Conservation (phyloP, 2,113 vertebrate species). For the Ptychochromis oligacanthus region DNA sequence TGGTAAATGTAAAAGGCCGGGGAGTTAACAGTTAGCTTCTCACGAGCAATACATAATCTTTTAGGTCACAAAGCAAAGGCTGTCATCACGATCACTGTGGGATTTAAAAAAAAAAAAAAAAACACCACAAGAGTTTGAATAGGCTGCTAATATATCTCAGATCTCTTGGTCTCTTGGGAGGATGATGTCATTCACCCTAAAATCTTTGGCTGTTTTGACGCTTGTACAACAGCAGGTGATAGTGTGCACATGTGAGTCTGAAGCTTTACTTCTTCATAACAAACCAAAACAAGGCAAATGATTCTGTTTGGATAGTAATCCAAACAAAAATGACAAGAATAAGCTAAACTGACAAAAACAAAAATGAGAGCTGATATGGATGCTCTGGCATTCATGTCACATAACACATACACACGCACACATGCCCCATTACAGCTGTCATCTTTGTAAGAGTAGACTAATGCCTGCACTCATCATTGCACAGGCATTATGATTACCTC, state of each 20-base stretch:
- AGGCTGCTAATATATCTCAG: conserved; percentile 42
- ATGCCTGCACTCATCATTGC: conserved; percentile 18
- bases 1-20: conserved; percentile 41
- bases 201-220: conserved; percentile 33
- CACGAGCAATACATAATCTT: conserved; percentile 48
- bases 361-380: not conserved
- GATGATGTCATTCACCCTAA: conserved; percentile 41
- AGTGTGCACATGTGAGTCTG: conserved; percentile 33
- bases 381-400: not conserved
- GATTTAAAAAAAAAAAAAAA: conserved; percentile 3
- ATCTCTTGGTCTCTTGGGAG: conserved; percentile 32
- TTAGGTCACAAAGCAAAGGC: conserved; percentile 61
- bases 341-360: not conserved
- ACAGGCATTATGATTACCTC: conserved; percentile 16
- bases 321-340: not conserved
- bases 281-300: not conserved
- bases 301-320: not conserved
- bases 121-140: conserved; percentile 39
- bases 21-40: conserved; percentile 41
- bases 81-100: conserved; percentile 40
- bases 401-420: not conserved
- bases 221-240: conserved; percentile 15
- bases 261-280: not conserved
- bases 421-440: conserved; percentile 27
- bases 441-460: conserved; percentile 22